Conservation (phyloP, 2,113 vertebrate genomes). For the Brachyhypopomus occidentalis region DNA sequence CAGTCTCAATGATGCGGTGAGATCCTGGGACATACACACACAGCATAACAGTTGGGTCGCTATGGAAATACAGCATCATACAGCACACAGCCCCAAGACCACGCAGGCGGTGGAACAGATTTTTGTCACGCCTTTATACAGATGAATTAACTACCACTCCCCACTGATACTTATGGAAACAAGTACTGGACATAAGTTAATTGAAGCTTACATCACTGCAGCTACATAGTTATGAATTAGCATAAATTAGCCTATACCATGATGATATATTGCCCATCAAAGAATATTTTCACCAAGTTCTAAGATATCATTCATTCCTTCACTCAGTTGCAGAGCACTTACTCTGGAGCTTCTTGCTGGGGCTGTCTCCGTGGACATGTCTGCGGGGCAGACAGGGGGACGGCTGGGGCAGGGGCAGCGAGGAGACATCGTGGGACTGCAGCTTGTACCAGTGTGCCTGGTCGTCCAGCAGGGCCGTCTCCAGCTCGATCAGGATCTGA, state of each 20-base stretch:
- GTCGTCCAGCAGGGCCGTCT: constrained; percentile 94
- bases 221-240: too few relatives aligned
- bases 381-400: constrained; percentile 95
- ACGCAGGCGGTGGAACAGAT: neutral
- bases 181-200: too few relatives aligned
- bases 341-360: constrained; percentile 98
- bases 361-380: constrained; percentile 89
- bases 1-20: constrained; percentile 98
- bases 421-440: constrained; percentile 93
- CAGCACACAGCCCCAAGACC: constrained; percentile 14
- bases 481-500: constrained; percentile 96
- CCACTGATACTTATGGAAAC: too few relatives aligned
- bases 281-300: too few relatives aligned
- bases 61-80: constrained; percentile 7
- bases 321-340: constrained; percentile 60
- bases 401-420: constrained; percentile 96
- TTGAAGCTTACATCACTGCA: too few relatives aligned
- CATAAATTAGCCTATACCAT: neutral
- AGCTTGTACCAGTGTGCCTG: constrained; percentile 97
- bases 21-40: constrained; percentile 82
- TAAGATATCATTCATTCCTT: neutral
- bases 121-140: too few relatives aligned
- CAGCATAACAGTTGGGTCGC: constrained; percentile 53
- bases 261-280: too few relatives aligned
- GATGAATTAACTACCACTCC: too few relatives aligned